phyloP scores from a whole-genome alignment of 2,113 vertebrate species.

The Mandrillus leucophaeus region DNA sequence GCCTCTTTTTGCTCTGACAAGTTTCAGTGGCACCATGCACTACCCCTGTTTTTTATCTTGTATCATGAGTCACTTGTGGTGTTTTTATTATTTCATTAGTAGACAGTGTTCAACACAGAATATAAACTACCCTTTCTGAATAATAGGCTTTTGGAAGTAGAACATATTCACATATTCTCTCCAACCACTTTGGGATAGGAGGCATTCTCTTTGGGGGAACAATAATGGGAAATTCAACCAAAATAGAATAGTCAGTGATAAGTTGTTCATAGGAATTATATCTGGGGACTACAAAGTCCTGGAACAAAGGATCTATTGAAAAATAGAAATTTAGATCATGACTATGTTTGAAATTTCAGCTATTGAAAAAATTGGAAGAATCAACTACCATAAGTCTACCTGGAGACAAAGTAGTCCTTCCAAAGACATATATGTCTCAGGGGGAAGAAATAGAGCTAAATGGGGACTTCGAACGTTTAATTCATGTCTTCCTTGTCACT shows the following conservation, averaged over 20 bases:
- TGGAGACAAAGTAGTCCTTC: background rate
- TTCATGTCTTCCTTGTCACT: background rate
- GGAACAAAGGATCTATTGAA: background rate
- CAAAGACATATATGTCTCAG: background rate
- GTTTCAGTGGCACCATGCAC: background rate
- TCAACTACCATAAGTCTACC: background rate
- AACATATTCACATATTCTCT: background rate
- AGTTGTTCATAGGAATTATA: background rate
- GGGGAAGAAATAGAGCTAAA: background rate
- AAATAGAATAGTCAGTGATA: background rate
- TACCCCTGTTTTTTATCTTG: background rate
- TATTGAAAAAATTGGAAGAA: background rate
- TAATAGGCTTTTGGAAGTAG: background rate
- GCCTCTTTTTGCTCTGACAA: background rate
- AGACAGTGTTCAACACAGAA: background rate
- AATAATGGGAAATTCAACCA: background rate
- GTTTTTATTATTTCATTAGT: background rate
- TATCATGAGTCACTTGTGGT: background rate
- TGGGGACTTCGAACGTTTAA: background rate
- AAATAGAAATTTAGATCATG: background rate
- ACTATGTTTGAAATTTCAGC: background rate
- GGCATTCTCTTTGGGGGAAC: background rate
- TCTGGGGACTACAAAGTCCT: background rate
- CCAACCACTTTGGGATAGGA: background rate
- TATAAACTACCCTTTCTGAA: background rate